A percentile compares a stretch with the other conserved stretches of the same genome.
These are phyloP conservation scores for Acomys russatus DNA, from an alignment of 2,797 vertebrate species.

Conservation along the genomic window DNA sequence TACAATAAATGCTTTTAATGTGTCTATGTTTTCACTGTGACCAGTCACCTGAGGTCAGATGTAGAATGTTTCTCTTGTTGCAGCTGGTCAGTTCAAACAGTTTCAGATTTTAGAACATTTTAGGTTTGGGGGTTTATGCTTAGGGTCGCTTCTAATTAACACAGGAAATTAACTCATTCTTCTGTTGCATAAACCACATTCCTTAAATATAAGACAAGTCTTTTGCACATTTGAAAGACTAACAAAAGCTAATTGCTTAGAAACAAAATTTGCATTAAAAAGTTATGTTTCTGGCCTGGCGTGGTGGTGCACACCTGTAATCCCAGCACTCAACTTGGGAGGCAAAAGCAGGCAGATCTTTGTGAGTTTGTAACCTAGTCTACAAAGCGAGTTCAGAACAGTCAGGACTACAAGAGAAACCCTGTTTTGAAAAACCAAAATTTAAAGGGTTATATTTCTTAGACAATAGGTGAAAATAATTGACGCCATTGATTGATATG, in stretches of 20 bases:
- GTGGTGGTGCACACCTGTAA: too few relatives aligned
- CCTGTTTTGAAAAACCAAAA: too few relatives aligned
- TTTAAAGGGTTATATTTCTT: not conserved
- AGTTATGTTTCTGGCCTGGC: not conserved
- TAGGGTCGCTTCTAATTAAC: not conserved
- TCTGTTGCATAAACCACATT: not conserved
- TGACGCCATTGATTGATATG: not conserved
- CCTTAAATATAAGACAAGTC: constrained; percentile 1
- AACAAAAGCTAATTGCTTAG: not conserved
- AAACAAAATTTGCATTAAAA: not conserved
- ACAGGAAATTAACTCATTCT: constrained; percentile 2
- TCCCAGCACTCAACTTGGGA: too few relatives aligned
- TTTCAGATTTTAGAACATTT: not conserved
- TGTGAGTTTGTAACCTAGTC: too few relatives aligned
- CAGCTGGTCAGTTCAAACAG: too few relatives aligned
- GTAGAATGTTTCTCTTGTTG: too few relatives aligned
- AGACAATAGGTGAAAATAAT: not conserved
- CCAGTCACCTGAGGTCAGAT: too few relatives aligned
- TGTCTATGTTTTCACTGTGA: too few relatives aligned
- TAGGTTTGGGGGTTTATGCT: not conserved
- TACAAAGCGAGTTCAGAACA: too few relatives aligned
- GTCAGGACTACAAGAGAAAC: too few relatives aligned
- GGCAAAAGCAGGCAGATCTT: too few relatives aligned
- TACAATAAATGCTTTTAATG: too few relatives aligned
- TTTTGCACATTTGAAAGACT: not conserved